Evolutionary conservation across 1,140 invertebrate genomes (phyloP).

Genomic region (Pseudomyrmex concolor): DNA sequence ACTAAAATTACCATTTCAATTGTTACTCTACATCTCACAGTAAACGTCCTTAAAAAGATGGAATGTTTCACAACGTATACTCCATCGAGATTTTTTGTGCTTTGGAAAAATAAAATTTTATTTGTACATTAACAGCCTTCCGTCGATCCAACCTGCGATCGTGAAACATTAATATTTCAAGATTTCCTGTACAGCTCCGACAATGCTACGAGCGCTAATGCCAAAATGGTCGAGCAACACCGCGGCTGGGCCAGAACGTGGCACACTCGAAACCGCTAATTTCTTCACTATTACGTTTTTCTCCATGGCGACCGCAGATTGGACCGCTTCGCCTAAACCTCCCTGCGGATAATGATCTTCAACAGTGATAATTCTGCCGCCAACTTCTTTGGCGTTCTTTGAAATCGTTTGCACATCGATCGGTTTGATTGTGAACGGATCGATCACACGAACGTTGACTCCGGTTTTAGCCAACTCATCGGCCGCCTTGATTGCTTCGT

Average conservation of each 20-base stretch:
- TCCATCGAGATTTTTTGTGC: slow-evolving; percentile 19
- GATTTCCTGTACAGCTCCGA: slow-evolving; percentile 88
- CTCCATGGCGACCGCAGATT: slow-evolving; percentile 91
- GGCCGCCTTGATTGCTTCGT: slow-evolving; percentile 95
- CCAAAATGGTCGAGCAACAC: slow-evolving; percentile 95
- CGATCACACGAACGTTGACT: slow-evolving; percentile 92
- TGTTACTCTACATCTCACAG: background rate
- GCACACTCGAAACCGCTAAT: slow-evolving; percentile 93
- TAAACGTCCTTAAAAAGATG: background rate
- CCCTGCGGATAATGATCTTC: slow-evolving; percentile 99
- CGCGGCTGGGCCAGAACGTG: slow-evolving; percentile 95
- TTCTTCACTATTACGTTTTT: slow-evolving; percentile 92
- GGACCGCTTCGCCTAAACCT: slow-evolving; percentile 97
- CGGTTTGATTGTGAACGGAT: slow-evolving; percentile 98
- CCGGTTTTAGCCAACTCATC: slow-evolving; percentile 89
- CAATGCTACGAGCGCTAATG: slow-evolving; percentile 93
- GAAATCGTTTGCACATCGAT: slow-evolving; percentile 93
- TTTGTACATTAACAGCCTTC: slow-evolving; percentile 28
- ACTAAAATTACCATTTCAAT: slow-evolving; percentile 10
- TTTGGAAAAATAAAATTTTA: slow-evolving; percentile 60
- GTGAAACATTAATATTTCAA: slow-evolving; percentile 85
- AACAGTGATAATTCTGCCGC: slow-evolving; percentile 95
- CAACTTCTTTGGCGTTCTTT: slow-evolving; percentile 91
- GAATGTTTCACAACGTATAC: slow-evolving; percentile 39
- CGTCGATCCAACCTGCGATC: background rate